Evolutionary conservation across 2,113 vertebrate genomes (phyloP).

Genomic region (Muntiacus reevesi): DNA sequence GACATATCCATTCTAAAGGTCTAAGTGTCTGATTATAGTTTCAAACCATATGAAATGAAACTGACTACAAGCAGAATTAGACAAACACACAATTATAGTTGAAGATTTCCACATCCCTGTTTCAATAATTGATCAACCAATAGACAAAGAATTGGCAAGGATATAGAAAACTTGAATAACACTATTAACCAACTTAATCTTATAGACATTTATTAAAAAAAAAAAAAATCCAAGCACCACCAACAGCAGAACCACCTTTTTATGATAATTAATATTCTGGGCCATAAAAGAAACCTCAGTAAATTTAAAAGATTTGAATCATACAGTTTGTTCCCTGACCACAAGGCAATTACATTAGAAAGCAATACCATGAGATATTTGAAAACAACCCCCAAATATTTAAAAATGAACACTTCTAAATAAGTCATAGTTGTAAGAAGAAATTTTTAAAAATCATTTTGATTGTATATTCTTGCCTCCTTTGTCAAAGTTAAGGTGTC

Average conservation of each 20-base stretch:
- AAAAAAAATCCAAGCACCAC: not conserved
- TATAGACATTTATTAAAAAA: not conserved
- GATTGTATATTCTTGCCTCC: not conserved
- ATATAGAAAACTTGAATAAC: not conserved
- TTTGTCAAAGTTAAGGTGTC: too few relatives aligned
- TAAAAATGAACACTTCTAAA: not conserved
- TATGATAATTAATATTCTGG: not conserved
- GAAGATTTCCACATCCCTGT: not conserved
- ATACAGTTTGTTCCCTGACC: not conserved
- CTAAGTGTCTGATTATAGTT: not conserved
- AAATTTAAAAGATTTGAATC: conserved; percentile 36
- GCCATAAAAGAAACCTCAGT: not conserved
- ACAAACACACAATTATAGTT: not conserved
- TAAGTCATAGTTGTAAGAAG: not conserved
- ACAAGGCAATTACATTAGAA: conserved; percentile 37
- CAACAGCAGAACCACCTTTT: not conserved
- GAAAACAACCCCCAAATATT: not conserved
- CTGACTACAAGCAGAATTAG: not conserved
- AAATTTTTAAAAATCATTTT: not conserved
- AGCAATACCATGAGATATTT: conserved; percentile 4
- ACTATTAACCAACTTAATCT: not conserved
- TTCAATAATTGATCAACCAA: not conserved
- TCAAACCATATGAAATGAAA: not conserved
- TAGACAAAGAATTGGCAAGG: not conserved
- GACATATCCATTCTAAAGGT: not conserved